Evolutionary conservation across 1,140 invertebrate species (phyloP), one percentile per base, ranked within the genome.

Genomic region (Drosophila ananassae): DNA sequence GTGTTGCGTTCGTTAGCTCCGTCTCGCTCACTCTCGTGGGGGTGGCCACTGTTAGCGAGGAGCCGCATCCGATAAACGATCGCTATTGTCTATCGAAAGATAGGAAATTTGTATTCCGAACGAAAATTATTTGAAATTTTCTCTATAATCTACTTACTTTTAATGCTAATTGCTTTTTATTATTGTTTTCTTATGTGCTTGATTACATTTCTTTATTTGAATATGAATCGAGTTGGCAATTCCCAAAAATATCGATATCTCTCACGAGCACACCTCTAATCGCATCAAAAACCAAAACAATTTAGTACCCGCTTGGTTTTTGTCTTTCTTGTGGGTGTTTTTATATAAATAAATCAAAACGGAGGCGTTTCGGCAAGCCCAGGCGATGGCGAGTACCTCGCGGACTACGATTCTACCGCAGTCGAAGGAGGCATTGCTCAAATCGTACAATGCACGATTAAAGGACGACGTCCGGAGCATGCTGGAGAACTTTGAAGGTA

Each of bases 401-500:
- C 67, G 82, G 4, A 24, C 28, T 6, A 71, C 78, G 13, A 79
- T 64, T 28, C 92, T 98, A 66, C 96, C 97, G 0, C 97, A 98
- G 92, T 98, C 96, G 59, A 98, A 98, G 93, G 98, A 99, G 93
- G 98, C 97, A 13, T 92, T 98, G 25, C 92, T 99, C 3, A 98
- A 98, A 93, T 98, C 97, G 0, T 99, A 99, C 90, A 97, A 96
- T 48, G 98, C 97, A 10, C 93, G 97, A 56, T 92, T 99, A 10
- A 98, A 98, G 93, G 98, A 99, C 92, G 98, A 99, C 93, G 96
- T 99, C 0, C 98, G 97, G 93, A 98, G 98, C 55, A 99, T 99
- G 97, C 92, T 98, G 32, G 98, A 99, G 92, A 99, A 99, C 92
- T 99, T 98, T 93, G 96, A 97, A 95, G 97, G 97, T 97, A 94